Conservation (phyloP, 2,113 vertebrate genomes). For the Trogon melanurus region DNA sequence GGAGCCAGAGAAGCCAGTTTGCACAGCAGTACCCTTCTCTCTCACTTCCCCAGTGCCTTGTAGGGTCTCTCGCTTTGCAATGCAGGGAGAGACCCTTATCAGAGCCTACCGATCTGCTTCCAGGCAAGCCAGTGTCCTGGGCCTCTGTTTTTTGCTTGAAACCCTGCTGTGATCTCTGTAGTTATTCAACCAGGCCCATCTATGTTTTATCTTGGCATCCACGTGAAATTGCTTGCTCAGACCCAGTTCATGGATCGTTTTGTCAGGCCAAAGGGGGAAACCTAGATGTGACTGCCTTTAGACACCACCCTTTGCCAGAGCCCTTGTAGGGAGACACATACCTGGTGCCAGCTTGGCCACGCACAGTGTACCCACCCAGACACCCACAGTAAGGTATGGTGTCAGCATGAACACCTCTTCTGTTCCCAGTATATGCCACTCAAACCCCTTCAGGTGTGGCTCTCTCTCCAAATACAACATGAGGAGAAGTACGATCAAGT, state of each 20-base stretch:
- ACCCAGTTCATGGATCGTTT: neutral
- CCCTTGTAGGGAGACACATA: neutral
- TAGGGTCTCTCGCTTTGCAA: neutral
- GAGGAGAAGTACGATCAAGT: neutral
- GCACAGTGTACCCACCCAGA: neutral
- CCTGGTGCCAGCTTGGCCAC: accelerated
- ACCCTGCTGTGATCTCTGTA: neutral
- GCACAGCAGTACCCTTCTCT: neutral
- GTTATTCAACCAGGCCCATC: neutral
- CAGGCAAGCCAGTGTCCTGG: neutral
- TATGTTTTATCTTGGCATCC: neutral
- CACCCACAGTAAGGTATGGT: neutral
- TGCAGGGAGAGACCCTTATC: neutral
- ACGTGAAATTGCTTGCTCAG: neutral
- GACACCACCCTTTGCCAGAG: neutral
- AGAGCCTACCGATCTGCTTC: neutral
- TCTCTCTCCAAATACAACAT: neutral
- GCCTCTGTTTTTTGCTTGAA: neutral
- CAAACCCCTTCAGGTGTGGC: neutral
- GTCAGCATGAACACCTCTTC: neutral
- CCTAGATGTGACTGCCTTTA: too few species aligned
- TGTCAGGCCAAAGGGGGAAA: neutral
- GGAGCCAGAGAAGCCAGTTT: neutral
- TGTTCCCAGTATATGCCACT: neutral
- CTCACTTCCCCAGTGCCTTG: neutral